Evolutionary conservation across 2,888 invertebrate species (phyloP).

Genomic region (Apamea monoglypha): DNA sequence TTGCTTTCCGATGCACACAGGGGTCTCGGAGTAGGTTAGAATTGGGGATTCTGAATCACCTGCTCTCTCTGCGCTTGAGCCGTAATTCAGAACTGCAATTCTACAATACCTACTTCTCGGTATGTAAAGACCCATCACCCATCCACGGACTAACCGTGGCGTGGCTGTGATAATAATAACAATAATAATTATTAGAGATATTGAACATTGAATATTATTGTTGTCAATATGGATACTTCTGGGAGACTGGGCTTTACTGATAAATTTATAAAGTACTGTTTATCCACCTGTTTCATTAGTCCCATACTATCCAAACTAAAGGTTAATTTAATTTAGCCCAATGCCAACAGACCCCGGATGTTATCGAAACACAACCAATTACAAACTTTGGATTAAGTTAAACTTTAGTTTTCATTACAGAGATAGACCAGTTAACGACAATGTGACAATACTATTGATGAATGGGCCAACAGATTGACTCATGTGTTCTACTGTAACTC

Average conservation of each 20-base stretch:
- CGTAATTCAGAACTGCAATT: too few species aligned
- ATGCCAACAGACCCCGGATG: conserved; percentile 1
- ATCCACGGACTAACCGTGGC: not conserved
- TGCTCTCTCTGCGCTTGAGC: too few species aligned
- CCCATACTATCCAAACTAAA: not conserved
- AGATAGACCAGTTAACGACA: not conserved
- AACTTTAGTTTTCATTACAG: not conserved
- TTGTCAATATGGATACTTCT: not conserved
- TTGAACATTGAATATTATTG: not conserved
- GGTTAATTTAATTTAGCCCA: conserved; percentile 21
- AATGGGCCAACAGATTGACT: not conserved
- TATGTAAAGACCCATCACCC: not conserved
- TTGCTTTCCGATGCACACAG: not conserved
- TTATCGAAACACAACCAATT: conserved; percentile 29
- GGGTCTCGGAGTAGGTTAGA: not conserved
- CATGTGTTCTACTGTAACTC: not conserved
- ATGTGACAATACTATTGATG: conserved; percentile 19
- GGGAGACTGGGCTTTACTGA: not conserved
- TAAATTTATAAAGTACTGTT: not conserved
- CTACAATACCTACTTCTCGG: not conserved
- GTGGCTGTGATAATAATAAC: not conserved
- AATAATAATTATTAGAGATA: not conserved
- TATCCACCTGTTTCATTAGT: not conserved
- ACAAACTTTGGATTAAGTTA: conserved; percentile 31
- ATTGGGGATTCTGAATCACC: too few species aligned